Conservation (phyloP, 1,140 invertebrate genomes). For the Phocides pigmalion region DNA sequence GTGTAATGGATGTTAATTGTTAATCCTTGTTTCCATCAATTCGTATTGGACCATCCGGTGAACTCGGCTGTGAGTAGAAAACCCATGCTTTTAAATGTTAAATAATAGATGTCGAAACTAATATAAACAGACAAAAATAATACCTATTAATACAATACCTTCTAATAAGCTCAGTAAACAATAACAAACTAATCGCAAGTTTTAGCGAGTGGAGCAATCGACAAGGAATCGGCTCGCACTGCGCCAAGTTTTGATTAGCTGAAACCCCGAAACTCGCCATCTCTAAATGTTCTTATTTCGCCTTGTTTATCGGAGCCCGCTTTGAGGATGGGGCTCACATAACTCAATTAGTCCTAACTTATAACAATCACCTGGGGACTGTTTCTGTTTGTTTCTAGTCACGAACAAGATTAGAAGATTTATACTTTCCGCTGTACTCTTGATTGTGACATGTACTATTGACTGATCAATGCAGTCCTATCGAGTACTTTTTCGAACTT, state of each 20-base stretch:
- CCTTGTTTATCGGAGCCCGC: constrained; percentile 4
- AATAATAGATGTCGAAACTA: no score
- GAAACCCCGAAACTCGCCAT: constrained; percentile 1
- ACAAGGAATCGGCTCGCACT: neutral
- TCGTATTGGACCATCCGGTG: no score
- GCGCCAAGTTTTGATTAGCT: constrained; percentile 22
- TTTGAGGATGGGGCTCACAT: neutral
- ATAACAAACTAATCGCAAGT: constrained; percentile 26
- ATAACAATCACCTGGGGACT: constrained; percentile 2
- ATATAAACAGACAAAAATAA: constrained; percentile 4
- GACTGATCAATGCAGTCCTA: no score
- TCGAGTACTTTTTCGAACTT: no score
- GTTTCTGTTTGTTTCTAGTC: constrained; percentile 6
- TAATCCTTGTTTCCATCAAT: no score
- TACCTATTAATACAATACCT: constrained; percentile 14
- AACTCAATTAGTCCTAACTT: neutral
- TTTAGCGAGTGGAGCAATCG: constrained; percentile 15
- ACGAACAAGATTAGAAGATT: no score
- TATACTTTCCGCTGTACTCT: no score
- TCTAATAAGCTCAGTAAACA: constrained; percentile 16
- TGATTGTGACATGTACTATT: no score
- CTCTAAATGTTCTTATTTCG: constrained; percentile 1
- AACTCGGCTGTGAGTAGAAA: no score
- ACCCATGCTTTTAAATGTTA: no score
- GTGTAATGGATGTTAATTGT: no score